Percentiles rank a stretch among this genome's conserved stretches.
Evolutionary conservation across 1,140 invertebrate genomes (phyloP).

Genomic region (Cydia amplana): DNA sequence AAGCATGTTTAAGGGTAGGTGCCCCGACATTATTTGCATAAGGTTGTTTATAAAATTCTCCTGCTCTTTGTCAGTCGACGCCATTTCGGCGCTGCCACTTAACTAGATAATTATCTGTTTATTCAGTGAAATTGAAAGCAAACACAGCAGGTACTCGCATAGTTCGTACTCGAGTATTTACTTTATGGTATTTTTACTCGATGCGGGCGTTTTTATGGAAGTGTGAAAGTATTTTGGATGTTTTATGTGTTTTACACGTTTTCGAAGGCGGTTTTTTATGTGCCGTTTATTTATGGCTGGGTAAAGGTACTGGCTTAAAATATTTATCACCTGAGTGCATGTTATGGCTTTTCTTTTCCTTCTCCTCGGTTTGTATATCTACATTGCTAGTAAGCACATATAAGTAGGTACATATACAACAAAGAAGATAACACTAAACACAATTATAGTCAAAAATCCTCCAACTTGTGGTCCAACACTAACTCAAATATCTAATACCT

Average conservation of each 20-base stretch:
- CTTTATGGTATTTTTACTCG: slow-evolving; percentile 27
- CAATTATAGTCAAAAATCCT: no score
- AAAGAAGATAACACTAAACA: neutral
- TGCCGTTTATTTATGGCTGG: slow-evolving; percentile 7
- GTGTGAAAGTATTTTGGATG: slow-evolving; percentile 27
- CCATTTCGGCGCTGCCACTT: slow-evolving; percentile 24
- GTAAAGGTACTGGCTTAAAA: slow-evolving; percentile 6
- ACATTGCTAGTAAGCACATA: no score
- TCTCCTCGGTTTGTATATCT: neutral
- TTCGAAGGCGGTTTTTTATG: slow-evolving; percentile 18
- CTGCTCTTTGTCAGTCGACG: slow-evolving; percentile 28
- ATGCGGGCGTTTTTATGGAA: slow-evolving; percentile 24
- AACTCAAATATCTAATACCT: no score
- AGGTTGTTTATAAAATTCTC: slow-evolving; percentile 32
- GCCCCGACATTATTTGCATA: slow-evolving; percentile 22
- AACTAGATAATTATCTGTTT: slow-evolving; percentile 34
- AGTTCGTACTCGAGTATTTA: slow-evolving; percentile 22
- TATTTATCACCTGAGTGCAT: slow-evolving; percentile 14
- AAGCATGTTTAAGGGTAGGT: slow-evolving; percentile 21
- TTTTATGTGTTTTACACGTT: slow-evolving; percentile 28
- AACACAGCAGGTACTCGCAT: slow-evolving; percentile 23
- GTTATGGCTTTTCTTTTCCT: neutral
- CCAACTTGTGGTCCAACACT: no score
- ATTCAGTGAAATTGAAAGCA: slow-evolving; percentile 28
- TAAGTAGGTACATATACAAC: no score